Evolutionary conservation across 2,888 invertebrate genomes (phyloP).

Genomic region (Elmis aenea): DNA sequence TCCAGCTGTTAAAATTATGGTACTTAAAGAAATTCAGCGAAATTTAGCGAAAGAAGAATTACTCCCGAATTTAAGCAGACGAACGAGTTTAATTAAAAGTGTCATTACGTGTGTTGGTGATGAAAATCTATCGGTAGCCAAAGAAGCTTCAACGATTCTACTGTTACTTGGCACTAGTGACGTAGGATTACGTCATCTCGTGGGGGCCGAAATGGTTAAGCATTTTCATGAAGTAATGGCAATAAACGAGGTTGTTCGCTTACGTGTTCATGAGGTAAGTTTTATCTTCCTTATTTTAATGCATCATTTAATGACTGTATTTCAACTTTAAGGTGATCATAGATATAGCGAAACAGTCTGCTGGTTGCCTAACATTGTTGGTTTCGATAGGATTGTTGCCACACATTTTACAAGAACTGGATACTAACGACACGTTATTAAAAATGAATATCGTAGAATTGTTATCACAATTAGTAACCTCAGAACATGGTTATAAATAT

Average conservation of each 20-base stretch:
- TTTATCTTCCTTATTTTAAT: no score
- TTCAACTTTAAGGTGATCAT: constrained; percentile 52
- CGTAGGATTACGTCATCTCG: constrained; percentile 49
- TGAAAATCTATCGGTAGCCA: constrained; percentile 56
- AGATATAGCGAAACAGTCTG: constrained; percentile 58
- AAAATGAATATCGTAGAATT: constrained; percentile 78
- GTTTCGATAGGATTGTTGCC: constrained; percentile 60
- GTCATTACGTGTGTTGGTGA: constrained; percentile 57
- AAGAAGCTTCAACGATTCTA: constrained; percentile 55
- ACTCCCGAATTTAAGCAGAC: constrained; percentile 34
- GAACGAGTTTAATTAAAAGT: constrained; percentile 48
- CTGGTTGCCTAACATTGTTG: constrained; percentile 55
- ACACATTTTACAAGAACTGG: constrained; percentile 61
- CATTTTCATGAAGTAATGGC: constrained; percentile 55
- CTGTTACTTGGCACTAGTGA: constrained; percentile 46
- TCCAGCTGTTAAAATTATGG: constrained; percentile 58
- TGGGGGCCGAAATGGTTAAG: constrained; percentile 52
- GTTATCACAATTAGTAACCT: constrained; percentile 64
- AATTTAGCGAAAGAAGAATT: constrained; percentile 34
- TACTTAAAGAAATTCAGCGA: constrained; percentile 56
- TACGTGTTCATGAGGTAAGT: constrained; percentile 66
- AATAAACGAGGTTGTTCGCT: constrained; percentile 56
- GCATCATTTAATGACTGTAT: no score
- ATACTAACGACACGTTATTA: constrained; percentile 67
- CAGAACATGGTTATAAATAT: constrained; percentile 68